A percentile compares a stretch with the other conserved stretches of the same genome.
phyloP scores from a whole-genome alignment of 2,888 invertebrate species.

The Eristalis tenax region DNA sequence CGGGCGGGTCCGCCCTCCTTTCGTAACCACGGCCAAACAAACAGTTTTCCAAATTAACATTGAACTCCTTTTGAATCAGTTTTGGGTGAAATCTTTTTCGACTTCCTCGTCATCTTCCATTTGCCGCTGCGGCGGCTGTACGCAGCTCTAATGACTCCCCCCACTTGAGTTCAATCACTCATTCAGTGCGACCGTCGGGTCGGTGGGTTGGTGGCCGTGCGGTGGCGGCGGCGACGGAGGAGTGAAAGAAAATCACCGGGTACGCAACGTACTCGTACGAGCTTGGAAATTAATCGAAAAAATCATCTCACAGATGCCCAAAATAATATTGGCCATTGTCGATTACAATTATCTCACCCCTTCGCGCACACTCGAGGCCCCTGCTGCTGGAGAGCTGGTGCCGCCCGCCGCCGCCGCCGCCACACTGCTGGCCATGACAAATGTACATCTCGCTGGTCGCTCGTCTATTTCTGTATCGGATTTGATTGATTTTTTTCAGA shows the following conservation, averaged over 20 bases:
- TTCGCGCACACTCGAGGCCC: conserved; percentile 16
- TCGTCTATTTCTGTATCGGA: conserved; percentile 39
- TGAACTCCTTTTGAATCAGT: conserved; percentile 17
- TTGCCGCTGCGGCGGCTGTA: not conserved
- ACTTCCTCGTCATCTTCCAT: not conserved
- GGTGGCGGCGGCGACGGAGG: not conserved
- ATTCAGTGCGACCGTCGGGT: conserved; percentile 7
- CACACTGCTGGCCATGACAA: conserved; percentile 58
- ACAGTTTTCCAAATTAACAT: conserved; percentile 43
- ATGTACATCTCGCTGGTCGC: conserved; percentile 49
- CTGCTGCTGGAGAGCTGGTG: not conserved
- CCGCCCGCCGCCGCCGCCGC: not conserved
- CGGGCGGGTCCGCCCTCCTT: conserved; percentile 37
- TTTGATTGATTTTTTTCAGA: conserved; percentile 72
- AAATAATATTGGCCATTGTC: conserved; percentile 66
- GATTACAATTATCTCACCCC: conserved; percentile 67
- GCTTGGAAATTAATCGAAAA: conserved; percentile 47
- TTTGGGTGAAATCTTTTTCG: not conserved
- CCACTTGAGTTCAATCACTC: conserved; percentile 69
- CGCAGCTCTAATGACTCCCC: conserved; percentile 56
- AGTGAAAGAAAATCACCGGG: conserved; percentile 27
- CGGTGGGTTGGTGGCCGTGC: no score
- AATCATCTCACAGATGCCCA: conserved; percentile 33
- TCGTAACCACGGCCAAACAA: conserved; percentile 34
- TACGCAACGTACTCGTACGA: conserved; percentile 31